Evolutionary conservation across 1,140 invertebrate genomes (phyloP), one percentile per base, ranked within the genome.

Genomic region (Papilio helenus): DNA sequence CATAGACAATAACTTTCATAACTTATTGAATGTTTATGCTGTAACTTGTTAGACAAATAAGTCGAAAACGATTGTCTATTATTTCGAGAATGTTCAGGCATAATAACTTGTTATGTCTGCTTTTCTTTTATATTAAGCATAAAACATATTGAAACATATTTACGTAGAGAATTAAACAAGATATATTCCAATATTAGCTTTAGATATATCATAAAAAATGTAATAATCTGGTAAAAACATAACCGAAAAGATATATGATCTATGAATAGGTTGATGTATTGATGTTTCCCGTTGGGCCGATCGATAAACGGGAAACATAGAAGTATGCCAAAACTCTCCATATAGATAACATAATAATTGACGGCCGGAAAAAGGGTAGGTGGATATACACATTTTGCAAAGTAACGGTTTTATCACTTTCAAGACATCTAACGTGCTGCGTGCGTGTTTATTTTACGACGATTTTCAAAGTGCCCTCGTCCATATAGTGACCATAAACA

Each of bases 11-110:
- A 68, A 34, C 61, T 68, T 29, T 16, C 20, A 61, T 29, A 68
- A 68, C 23, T 68, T 68, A 68, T 68, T 68, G 61, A 29, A 29
- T 68, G 61, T 68, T 68, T 68, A 68, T 68, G 18, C 23, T 34
- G 61, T 68, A 68, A 68, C 61, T 68, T 34, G 12, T 29, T 29
- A 68, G 23, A 68, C 61, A 68, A 68, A 68, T 68, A 68, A 29
- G 61, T 68, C 26, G 26, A 68, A 34, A 29, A 29, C 26, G 5
- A 68, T 68, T 68, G 61, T 34, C 61, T 61, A 61, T 61, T 61
- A 61, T 18, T 68, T 68, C 26, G 23, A 14, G 26, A 29, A 68
- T 29, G 29, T 68, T 68, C 26, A 4, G 3, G 18, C 61, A 29
- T 29, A 68, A 61, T 26, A 26, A 61, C 10, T 26, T 26, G 26